Conservation (phyloP, 2,797 vertebrate genomes). For the Pangasius macronema region DNA sequence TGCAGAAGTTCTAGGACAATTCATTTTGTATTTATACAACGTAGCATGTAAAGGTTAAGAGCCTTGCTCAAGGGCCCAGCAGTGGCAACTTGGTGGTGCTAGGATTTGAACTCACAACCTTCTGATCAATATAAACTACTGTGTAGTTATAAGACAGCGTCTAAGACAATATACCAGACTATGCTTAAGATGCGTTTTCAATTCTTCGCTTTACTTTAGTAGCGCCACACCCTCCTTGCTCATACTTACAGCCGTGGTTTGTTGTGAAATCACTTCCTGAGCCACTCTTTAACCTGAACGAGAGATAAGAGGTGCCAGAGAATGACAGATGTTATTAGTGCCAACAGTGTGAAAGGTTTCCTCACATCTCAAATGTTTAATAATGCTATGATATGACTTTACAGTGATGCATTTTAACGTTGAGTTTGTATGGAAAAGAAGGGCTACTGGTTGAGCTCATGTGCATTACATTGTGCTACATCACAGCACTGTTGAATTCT, state of each 20-base stretch:
- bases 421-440: not conserved
- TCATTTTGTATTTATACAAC: not conserved
- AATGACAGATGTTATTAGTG: not conserved
- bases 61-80: not conserved
- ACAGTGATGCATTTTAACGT: not conserved
- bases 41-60: not conserved
- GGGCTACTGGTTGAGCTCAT: not conserved
- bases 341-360: not conserved
- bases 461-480: not conserved
- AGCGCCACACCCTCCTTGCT: not conserved
- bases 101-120: not conserved
- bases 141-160: not conserved
- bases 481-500: not conserved
- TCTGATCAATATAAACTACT: not conserved
- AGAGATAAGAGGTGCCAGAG: not conserved
- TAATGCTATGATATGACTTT: not conserved
- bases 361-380: not conserved
- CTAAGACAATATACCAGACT: not conserved
- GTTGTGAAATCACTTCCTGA: not conserved
- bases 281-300: not conserved
- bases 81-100: not conserved
- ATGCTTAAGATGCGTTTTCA: not conserved
- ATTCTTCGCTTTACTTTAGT: not conserved
- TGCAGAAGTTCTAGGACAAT: not conserved
- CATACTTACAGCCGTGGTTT: slow-evolving; percentile 27